Conservation (phyloP, 2,113 vertebrate species). For the Martes martes region DNA sequence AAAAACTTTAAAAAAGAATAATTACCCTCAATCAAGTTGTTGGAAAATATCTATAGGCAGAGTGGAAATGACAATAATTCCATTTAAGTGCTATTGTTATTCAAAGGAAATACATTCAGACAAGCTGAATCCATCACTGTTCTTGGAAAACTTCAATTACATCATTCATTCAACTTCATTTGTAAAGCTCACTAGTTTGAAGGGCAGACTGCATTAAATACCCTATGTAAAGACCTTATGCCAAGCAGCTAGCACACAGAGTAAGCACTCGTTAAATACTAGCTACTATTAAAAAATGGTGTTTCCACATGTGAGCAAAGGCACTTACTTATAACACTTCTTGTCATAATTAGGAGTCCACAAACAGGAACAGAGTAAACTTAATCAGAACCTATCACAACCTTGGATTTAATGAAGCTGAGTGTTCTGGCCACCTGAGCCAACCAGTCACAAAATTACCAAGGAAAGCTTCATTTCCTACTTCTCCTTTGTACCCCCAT, state of each 20-base stretch:
- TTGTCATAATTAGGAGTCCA: conserved; percentile 19
- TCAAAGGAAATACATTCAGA: conserved; percentile 35
- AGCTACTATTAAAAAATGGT: not conserved
- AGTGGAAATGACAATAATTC: conserved; percentile 38
- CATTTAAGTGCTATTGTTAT: not conserved
- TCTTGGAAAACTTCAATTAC: conserved; percentile 11
- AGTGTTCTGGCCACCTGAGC: not conserved
- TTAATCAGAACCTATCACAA: not conserved
- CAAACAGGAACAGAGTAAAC: not conserved
- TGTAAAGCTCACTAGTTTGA: conserved; percentile 10
- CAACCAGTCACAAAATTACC: conserved; percentile 1
- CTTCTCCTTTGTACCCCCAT: not conserved
- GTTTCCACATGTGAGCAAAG: conserved; percentile 2
- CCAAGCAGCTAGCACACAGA: not conserved
- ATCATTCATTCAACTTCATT: not conserved
- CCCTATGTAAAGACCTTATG: not conserved
- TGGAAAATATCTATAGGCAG: not conserved
- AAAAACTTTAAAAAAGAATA: not conserved
- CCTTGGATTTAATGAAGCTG: not conserved
- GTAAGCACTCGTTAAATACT: not conserved
- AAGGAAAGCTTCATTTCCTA: conserved; percentile 27
- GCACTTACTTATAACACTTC: not conserved
- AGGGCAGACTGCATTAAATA: not conserved
- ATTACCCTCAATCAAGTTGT: not conserved
- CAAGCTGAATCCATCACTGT: not conserved